Evolutionary conservation across 2,113 vertebrate genomes (phyloP).

Genomic region (Apaloderma vittatum): DNA sequence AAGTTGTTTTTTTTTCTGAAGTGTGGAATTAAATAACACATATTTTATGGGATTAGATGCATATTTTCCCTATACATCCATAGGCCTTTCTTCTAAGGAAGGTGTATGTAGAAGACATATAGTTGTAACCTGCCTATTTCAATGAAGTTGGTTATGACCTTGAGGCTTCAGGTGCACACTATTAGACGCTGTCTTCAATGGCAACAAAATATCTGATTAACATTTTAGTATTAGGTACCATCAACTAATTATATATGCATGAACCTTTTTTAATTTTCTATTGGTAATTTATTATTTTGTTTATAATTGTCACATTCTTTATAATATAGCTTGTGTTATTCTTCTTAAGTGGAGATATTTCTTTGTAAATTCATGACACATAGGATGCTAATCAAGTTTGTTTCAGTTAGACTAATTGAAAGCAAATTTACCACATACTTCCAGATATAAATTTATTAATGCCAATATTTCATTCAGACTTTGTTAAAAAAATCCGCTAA

Average conservation of each 20-base stretch:
- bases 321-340: not conserved
- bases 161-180: not conserved
- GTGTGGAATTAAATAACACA: not conserved
- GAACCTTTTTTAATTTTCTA: not conserved
- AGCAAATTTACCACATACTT: not conserved
- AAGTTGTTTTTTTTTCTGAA: not conserved
- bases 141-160: not conserved
- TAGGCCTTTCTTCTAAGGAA: not conserved
- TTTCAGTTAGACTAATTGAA: not conserved
- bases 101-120: rapidly evolving
- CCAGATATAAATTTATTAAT: not conserved
- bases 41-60: not conserved
- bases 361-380: not conserved
- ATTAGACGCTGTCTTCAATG: not conserved
- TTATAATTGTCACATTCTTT: not conserved
- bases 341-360: not conserved
- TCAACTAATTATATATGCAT: not conserved
- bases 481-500: not conserved
- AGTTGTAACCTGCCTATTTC: not conserved
- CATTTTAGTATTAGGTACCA: not conserved
- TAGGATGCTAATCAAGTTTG: not conserved
- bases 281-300: not conserved
- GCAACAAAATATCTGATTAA: not conserved
- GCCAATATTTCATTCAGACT: not conserved
- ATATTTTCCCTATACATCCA: not conserved